Evolutionary conservation across 2,113 vertebrate genomes (phyloP).

Genomic region (Anser brachyrhynchus): DNA sequence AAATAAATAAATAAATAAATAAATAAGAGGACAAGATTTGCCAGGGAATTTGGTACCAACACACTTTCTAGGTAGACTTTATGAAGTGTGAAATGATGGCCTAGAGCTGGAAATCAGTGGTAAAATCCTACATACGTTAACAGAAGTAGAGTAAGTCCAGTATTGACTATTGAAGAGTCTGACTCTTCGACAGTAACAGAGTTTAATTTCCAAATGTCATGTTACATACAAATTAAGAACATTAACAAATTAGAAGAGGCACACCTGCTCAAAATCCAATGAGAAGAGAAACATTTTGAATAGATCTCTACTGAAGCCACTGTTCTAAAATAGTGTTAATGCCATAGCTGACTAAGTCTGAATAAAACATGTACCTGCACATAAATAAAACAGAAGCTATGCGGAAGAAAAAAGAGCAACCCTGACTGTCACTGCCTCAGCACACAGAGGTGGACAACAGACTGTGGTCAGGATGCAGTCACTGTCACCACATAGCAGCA

Average conservation of each 20-base stretch:
- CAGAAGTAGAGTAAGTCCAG: neutral
- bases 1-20: neutral
- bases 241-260: neutral
- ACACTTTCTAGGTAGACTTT: conserved; percentile 4
- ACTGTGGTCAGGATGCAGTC: neutral
- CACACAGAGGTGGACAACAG: neutral
- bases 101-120: conserved; percentile 22
- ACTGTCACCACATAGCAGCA: neutral
- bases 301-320: neutral
- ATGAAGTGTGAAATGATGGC: conserved; percentile 43
- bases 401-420: neutral
- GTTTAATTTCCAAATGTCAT: neutral
- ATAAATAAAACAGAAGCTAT: neutral
- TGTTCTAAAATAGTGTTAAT: neutral
- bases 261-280: neutral
- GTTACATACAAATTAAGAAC: neutral
- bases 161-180: neutral
- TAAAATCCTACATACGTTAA: neutral
- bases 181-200: neutral
- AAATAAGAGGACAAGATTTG: neutral
- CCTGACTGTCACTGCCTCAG: neutral
- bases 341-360: neutral
- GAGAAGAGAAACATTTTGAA: neutral
- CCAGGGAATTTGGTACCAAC: conserved; percentile 29
- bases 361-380: neutral